Evolutionary conservation across 1,140 invertebrate genomes (phyloP), one percentile per base, ranked within the genome.

Genomic region (Lysiphlebus fabarum): DNA sequence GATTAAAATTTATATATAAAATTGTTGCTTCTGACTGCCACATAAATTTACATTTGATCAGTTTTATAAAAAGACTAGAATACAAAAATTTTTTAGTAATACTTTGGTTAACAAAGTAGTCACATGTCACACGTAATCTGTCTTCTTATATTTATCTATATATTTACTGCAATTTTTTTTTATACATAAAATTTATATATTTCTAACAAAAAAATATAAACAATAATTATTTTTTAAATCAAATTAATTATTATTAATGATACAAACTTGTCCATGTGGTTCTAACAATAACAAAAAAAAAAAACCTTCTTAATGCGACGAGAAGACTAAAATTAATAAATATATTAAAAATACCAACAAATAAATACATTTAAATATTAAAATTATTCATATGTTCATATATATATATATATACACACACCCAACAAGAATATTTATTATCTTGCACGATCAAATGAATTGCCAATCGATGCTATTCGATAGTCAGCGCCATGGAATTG

Each of bases 381-480:
- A 26, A 26, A 26, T 26, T 26, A 26, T n/a, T n/a, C n/a, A n/a
- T n/a, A n/a, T 17, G 3, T 26, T 26, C 17, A 26, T 26, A 26
- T 26, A 1, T 4, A 4, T 26, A 26, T 26, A 26, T 17, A 17
- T 17, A 17, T 26, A 26, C 4, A 26, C 17, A 26, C 17, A 26
- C 17, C 17, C 17, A 26, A 26, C 17, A 26, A 57, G 50, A 33
- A 76, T 71, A 75, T 75, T 76, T 78, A 78, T 76, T 75, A 76
- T 72, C 67, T 63, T 67, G 69, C 72, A 62, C 67, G 71, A 76
- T 77, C 74, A 71, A 68, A 78, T 77, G 76, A 79, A 79, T 77
- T 70, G 76, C 68, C 77, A 78, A 78, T 79, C 71, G 76, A 74
- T 75, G 72, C 72, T 70, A 74, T 72, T 75, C 70, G 72, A 33